These are phyloP conservation scores for Lophotis ruficrista DNA, from an alignment of 2,113 vertebrate species.

Conservation along the genomic window DNA sequence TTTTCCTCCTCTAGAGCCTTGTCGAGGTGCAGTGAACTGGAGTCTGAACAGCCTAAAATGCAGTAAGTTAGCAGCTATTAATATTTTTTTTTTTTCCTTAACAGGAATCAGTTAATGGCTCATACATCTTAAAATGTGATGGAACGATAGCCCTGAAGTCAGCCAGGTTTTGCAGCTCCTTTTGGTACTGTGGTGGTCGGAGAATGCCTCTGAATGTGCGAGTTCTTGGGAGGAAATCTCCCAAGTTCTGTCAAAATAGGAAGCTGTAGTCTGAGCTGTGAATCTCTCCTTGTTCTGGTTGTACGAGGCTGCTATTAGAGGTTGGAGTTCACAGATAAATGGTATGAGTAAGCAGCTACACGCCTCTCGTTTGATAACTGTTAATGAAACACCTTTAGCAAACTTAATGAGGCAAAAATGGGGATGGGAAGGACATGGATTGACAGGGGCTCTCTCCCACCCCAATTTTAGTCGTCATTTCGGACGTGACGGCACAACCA, in stretches of 20 bases:
- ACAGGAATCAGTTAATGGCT: background rate
- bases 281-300: background rate
- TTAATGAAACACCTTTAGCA: background rate
- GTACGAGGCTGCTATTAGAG: background rate
- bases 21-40: background rate
- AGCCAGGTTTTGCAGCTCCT: background rate
- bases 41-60: background rate
- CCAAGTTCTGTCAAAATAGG: background rate
- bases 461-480: fast-evolving
- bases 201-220: background rate
- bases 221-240: background rate
- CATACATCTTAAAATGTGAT: background rate
- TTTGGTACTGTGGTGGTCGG: background rate
- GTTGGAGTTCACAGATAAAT: background rate
- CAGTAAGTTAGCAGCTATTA: background rate
- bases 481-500: too few relatives aligned
- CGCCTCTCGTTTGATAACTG: background rate
- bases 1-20: background rate
- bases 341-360: background rate
- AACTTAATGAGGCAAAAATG: background rate
- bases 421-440: background rate
- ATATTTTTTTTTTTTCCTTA: background rate
- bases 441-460: background rate
- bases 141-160: background rate
- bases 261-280: background rate